A percentile compares a stretch with the other conserved stretches of the same genome.
Evolutionary conservation across 2,888 invertebrate species (phyloP).

Genomic region (Phaonia tiefii): DNA sequence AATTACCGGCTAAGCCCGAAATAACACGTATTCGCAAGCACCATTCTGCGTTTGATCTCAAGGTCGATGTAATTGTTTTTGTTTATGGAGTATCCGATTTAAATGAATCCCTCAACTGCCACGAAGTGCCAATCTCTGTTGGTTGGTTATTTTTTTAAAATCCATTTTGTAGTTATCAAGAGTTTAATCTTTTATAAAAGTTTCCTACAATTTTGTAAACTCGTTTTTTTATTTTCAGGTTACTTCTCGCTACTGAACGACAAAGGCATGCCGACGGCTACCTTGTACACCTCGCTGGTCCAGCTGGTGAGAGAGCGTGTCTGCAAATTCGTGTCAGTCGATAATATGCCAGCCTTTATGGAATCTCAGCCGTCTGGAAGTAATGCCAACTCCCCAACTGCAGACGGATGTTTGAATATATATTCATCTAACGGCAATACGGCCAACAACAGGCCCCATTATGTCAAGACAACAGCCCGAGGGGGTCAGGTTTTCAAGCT

Average conservation of each 20-base stretch:
- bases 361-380: constrained; percentile 77
- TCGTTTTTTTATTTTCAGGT: constrained; percentile 80
- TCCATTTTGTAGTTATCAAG: too few species aligned
- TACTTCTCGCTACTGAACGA: constrained; percentile 87
- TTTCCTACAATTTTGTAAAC: too few species aligned
- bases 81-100: too few species aligned
- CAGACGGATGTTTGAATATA: constrained; percentile 74
- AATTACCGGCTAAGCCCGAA: too few species aligned
- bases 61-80: too few species aligned
- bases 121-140: too few species aligned
- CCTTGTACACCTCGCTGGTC: constrained; percentile 84
- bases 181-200: too few species aligned
- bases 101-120: too few species aligned
- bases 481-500: constrained; percentile 88
- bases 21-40: too few species aligned
- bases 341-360: constrained; percentile 79
- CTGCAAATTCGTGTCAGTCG: constrained; percentile 80
- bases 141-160: too few species aligned
- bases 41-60: too few species aligned
- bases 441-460: constrained; percentile 80
- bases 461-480: constrained; percentile 86
- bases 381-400: constrained; percentile 71
- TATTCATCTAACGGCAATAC: constrained; percentile 65
- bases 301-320: constrained; percentile 86
- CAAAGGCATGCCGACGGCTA: constrained; percentile 85